Percentiles rank a stretch among this genome's conserved stretches.
phyloP scores from a whole-genome alignment of 2,888 invertebrate genomes.

The Amitus sp. region DNA sequence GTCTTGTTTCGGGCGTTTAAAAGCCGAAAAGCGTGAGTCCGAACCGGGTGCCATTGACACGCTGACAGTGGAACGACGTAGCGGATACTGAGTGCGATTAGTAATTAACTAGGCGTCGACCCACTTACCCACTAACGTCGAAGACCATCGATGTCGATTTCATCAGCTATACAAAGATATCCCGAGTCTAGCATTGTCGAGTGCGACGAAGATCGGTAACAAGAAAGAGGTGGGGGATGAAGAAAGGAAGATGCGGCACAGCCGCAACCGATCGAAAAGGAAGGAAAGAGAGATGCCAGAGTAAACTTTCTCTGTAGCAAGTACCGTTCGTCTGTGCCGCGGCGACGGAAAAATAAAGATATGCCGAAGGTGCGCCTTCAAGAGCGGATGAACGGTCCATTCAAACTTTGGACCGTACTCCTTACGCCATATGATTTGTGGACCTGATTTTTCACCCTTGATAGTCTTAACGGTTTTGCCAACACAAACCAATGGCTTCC shows the following conservation, averaged over 20 bases:
- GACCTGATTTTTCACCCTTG: no score
- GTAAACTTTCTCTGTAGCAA: constrained; percentile 61
- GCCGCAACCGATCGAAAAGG: constrained; percentile 20
- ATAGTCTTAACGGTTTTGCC: no score
- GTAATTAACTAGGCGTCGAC: constrained; percentile 58
- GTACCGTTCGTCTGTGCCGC: constrained; percentile 56
- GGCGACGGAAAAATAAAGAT: constrained; percentile 6
- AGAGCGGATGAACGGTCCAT: background rate
- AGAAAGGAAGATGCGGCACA: constrained; percentile 18
- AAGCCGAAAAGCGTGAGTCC: constrained; percentile 28
- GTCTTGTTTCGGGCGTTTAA: constrained; percentile 28
- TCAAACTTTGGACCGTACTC: constrained; percentile 4
- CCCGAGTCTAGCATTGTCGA: no score
- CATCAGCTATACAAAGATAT: constrained; percentile 28
- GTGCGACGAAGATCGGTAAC: background rate
- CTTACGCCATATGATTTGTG: no score
- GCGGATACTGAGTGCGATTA: constrained; percentile 46
- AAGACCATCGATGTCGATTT: constrained; percentile 40
- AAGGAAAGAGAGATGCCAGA: constrained; percentile 21
- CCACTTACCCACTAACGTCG: constrained; percentile 64
- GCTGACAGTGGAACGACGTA: constrained; percentile 29
- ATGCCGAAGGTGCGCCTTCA: background rate
- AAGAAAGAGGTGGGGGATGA: no score
- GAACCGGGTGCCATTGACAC: constrained; percentile 18
- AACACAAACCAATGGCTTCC: no score